Percentiles rank a stretch among this genome's conserved stretches.
Evolutionary conservation across 2,888 invertebrate genomes (phyloP).

Genomic region (Myopa testacea): DNA sequence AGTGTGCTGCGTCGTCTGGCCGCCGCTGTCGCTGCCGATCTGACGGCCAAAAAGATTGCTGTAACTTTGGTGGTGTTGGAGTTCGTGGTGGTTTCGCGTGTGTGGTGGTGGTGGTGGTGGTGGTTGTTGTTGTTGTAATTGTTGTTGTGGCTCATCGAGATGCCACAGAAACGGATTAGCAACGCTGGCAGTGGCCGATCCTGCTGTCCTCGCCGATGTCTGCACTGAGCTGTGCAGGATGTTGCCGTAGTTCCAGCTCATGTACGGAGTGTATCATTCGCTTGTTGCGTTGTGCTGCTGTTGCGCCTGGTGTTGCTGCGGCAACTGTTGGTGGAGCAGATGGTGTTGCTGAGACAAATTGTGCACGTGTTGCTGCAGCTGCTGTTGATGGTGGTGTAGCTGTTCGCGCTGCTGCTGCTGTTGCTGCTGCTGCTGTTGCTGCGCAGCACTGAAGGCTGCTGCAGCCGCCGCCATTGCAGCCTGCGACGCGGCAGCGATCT

Average conservation of each 20-base stretch:
- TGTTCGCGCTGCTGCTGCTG: conserved; percentile 57
- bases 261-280: conserved; percentile 67
- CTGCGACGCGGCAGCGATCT: conserved; percentile 70
- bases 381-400: conserved; percentile 54
- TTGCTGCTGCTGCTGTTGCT: conserved; percentile 59
- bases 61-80: conserved; percentile 44
- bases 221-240: conserved; percentile 49
- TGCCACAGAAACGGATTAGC: conserved; percentile 59
- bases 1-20: conserved; percentile 19
- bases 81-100: conserved; percentile 48
- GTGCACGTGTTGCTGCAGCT: conserved; percentile 55
- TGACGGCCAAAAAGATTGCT: conserved; percentile 44
- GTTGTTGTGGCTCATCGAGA: conserved; percentile 54
- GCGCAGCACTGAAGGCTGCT: conserved; percentile 64
- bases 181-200: conserved; percentile 34
- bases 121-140: too few species aligned
- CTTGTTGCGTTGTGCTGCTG: conserved; percentile 62
- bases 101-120: conserved; percentile 36
- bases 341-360: conserved; percentile 55
- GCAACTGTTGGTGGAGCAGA: conserved; percentile 47
- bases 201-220: conserved; percentile 41
- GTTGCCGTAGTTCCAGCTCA: conserved; percentile 67
- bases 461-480: conserved; percentile 69
- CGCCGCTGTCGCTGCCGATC: conserved; percentile 4
- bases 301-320: conserved; percentile 52